Percentiles rank a stretch among this genome's conserved stretches.
These are phyloP conservation scores for Calycopis cecrops DNA, from an alignment of 1,140 invertebrate genomes.

Conservation along the genomic window DNA sequence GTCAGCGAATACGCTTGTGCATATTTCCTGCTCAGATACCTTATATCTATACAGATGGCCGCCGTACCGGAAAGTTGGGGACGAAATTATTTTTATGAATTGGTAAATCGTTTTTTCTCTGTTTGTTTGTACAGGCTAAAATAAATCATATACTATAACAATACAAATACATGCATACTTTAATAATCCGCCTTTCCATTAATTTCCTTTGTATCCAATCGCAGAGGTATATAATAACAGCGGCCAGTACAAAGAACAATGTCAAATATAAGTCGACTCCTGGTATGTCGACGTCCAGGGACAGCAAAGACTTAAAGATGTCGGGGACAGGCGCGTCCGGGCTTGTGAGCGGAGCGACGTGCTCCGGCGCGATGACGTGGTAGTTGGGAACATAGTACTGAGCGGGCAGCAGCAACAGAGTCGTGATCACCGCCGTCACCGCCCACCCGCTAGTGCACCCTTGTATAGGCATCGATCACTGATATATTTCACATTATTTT, in stretches of 20 bases:
- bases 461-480: conserved; percentile 42
- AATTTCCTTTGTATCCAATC: conserved; percentile 65
- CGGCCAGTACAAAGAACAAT: conserved; percentile 33
- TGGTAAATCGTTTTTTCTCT: no score
- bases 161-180: conserved; percentile 33
- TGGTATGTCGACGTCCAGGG: conserved; percentile 30
- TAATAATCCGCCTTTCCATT: conserved; percentile 54
- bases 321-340: conserved; percentile 20
- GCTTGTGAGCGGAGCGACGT: conserved; percentile 1
- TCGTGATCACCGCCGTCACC: conserved; percentile 41
- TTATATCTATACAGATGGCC: no score
- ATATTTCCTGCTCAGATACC: background rate
- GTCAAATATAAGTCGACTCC: conserved; percentile 41
- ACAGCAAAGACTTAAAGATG: background rate
- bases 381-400: conserved; percentile 51
- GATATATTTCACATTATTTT: conserved; percentile 9
- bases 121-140: background rate
- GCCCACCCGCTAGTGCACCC: conserved; percentile 47
- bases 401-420: conserved; percentile 45
- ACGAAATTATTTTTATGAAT: no score
- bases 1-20: background rate
- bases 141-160: background rate
- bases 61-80: no score
- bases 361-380: conserved; percentile 16
- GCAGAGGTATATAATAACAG: conserved; percentile 44